Base-by-base conservation (phyloP, 2,113 vertebrate species). In the Saimiri boliviensis region DNA sequence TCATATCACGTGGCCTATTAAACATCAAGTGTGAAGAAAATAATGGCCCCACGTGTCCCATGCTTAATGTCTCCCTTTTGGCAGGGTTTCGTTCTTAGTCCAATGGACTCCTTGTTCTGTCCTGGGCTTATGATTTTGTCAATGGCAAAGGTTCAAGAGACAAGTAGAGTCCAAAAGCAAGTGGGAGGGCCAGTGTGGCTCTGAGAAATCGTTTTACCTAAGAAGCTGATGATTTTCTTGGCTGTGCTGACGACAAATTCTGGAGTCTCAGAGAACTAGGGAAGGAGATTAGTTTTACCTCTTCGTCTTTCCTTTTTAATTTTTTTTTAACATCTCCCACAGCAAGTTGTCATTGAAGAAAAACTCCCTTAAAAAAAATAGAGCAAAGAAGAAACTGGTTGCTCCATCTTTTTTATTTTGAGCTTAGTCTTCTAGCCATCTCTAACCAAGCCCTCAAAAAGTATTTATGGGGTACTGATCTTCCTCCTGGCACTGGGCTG, bases 31-130 rank as follows among this genome's bases (percentile, higher is more conserved):
- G 17, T 16, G 3, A 30, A 23, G 40, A n/a, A 89, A 93, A 30
- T 2, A 8, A 0, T 0, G 8, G 21, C 2, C 1, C 12, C 52
- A 3, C 8, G 23, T 23, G 11, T 9, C 35, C 9, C 5, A 73
- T 89, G n/a, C 8, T 21, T 40, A 13, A 14, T 0, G n/a, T n/a
- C 70, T 70, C 12, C 74, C 23, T 42, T 25, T 70, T 47, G 85
- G 12, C 23, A 93, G 35, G 74, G 8, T 74, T 60, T 80, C 32
- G 0, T 66, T 88, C 40, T 86, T 32, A 47, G 0, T 14, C 91
- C 42, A 71, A 6, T 8, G 37, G 37, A 42, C 32, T 5, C 63
- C 70, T 76, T 49, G 45, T 54, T 70, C 21, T 76, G 60, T 56
- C 45, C 52, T 16, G 58, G 40, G 56, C 9, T 94, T 19, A 8